A percentile compares a stretch with the other conserved stretches of the same genome.
These are phyloP conservation scores for Apodemia hepburni DNA, from an alignment of 2,888 invertebrate genomes.

Conservation along the genomic window DNA sequence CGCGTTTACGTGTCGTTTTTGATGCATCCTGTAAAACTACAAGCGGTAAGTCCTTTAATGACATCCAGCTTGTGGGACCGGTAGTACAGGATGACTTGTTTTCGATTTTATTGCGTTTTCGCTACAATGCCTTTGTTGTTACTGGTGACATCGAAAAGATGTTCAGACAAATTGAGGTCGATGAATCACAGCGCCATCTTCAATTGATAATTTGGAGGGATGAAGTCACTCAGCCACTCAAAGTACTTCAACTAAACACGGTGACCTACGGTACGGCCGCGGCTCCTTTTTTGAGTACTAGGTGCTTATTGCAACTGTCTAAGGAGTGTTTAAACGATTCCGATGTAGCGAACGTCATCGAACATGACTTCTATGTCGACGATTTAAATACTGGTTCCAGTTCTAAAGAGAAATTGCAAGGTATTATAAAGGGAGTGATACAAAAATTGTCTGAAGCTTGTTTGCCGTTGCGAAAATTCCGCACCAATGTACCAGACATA, in stretches of 20 bases:
- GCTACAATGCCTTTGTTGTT: background rate
- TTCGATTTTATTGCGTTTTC: background rate
- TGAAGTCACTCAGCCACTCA: background rate
- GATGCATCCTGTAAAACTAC: background rate
- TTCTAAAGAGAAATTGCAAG: background rate
- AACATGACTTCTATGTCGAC: slow-evolving; percentile 31
- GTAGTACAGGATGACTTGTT: background rate
- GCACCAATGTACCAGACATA: background rate
- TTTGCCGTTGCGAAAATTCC: background rate
- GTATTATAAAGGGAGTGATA: background rate
- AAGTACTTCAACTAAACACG: background rate
- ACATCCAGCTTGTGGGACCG: background rate
- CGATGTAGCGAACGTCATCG: slow-evolving; percentile 18
- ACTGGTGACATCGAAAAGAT: background rate
- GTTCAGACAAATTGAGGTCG: slow-evolving; percentile 10
- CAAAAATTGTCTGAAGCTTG: background rate
- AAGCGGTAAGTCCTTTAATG: background rate
- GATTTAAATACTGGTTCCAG: slow-evolving; percentile 30
- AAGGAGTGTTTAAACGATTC: background rate
- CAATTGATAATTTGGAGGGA: too few relatives aligned
- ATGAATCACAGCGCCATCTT: too few relatives aligned
- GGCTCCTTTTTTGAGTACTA: background rate
- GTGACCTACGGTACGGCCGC: background rate
- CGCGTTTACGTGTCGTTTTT: slow-evolving; percentile 1
- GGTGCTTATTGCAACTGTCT: background rate